Evolutionary conservation across 1,140 invertebrate species (phyloP).

Genomic region (Cotesia glomerata): DNA sequence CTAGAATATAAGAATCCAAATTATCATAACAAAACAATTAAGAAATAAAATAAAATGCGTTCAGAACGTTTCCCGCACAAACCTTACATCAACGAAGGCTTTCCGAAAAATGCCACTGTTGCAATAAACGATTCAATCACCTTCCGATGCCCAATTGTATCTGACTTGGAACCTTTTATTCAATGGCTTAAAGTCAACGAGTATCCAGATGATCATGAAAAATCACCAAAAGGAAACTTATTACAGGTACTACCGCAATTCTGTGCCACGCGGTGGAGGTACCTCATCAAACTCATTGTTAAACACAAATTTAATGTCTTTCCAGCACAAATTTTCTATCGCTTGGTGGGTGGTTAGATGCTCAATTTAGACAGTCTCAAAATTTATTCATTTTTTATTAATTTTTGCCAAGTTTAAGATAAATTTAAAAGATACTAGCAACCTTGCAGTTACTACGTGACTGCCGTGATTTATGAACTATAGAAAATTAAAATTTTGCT

Average conservation of each 20-base stretch:
- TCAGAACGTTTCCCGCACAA: constrained; percentile 77
- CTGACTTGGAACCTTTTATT: constrained; percentile 77
- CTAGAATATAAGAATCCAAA: background rate
- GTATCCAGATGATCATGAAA: constrained; percentile 62
- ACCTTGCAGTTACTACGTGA: too few species aligned
- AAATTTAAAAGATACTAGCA: too few species aligned
- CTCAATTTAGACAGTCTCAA: background rate
- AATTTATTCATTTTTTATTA: too few species aligned
- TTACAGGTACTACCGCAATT: constrained; percentile 62
- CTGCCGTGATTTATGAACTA: too few species aligned
- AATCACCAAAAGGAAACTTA: constrained; percentile 63
- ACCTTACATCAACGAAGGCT: constrained; percentile 79
- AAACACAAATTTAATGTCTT: background rate
- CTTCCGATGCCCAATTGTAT: constrained; percentile 76
- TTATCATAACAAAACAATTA: background rate
- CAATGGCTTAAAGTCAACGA: constrained; percentile 73
- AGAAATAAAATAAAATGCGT: background rate
- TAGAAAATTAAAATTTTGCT: too few species aligned
- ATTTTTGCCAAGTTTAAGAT: too few species aligned
- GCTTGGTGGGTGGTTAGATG: background rate
- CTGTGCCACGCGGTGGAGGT: constrained; percentile 35
- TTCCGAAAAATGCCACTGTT: constrained; percentile 79
- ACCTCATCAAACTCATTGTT: background rate
- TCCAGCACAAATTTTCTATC: too few species aligned
- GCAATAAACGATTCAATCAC: constrained; percentile 72